Evolutionary conservation across 2,888 invertebrate species (phyloP).

Genomic region (Schrankia costaestrigalis): DNA sequence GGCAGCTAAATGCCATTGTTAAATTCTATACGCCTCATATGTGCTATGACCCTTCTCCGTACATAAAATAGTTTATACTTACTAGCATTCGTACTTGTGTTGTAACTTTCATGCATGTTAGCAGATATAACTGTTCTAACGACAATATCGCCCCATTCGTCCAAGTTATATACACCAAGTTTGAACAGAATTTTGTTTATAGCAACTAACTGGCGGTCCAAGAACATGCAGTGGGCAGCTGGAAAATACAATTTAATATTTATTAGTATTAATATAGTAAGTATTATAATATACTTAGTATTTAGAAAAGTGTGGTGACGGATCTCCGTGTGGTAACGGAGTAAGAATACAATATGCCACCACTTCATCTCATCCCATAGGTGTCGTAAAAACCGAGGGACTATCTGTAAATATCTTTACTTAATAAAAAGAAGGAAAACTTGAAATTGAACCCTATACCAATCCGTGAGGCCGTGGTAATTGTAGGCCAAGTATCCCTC

Average conservation of each 20-base stretch:
- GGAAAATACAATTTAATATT: slow-evolving; percentile 23
- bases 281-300: no score
- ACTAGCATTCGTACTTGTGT: slow-evolving; percentile 58
- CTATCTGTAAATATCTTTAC: no score
- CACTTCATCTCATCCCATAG: no score
- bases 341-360: no score
- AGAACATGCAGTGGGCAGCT: slow-evolving; percentile 79
- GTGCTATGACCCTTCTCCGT: not conserved
- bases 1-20: no score
- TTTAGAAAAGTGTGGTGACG: no score
- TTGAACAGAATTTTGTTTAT: slow-evolving; percentile 63
- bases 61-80: slow-evolving; percentile 29
- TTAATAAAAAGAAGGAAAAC: no score
- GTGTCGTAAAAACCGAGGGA: no score
- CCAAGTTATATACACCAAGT: slow-evolving; percentile 70
- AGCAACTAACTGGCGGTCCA: slow-evolving; percentile 46
- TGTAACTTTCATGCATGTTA: slow-evolving; percentile 56
- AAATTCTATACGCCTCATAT: not conserved
- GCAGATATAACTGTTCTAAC: slow-evolving; percentile 62
- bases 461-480: no score
- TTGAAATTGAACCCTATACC: no score
- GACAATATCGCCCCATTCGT: slow-evolving; percentile 72
- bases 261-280: not conserved
- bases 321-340: no score
- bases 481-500: no score